phyloP scores from a whole-genome alignment of 2,113 vertebrate genomes.

The Phrynocephalus versicolor region DNA sequence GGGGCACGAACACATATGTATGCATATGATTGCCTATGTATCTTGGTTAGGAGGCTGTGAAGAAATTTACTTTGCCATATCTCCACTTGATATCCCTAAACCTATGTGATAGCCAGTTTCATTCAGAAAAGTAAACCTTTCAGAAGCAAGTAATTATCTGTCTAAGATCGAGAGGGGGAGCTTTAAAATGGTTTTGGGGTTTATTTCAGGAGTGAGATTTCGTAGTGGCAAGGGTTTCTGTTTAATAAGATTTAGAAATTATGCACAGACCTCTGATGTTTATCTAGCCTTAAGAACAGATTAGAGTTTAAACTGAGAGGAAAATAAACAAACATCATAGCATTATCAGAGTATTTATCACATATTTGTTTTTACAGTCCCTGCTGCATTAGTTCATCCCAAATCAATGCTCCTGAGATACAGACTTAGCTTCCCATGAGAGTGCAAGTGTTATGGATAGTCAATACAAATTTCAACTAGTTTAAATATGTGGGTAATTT shows the following conservation, averaged over 20 bases:
- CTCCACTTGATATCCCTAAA: neutral
- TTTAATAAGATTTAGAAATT: neutral
- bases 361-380: conserved; percentile 1
- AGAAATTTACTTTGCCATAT: neutral
- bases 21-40: no score
- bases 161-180: neutral
- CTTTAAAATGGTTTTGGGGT: neutral
- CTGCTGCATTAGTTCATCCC: neutral
- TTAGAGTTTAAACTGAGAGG: neutral
- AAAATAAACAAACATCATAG: conserved; percentile 7
- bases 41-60: no score
- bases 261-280: neutral
- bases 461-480: neutral
- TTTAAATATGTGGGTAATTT: neutral
- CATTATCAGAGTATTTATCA: neutral
- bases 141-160: neutral
- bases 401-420: neutral
- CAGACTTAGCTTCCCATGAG: neutral
- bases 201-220: neutral
- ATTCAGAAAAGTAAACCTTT: neutral
- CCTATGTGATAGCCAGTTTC: neutral
- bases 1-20: no score
- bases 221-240: neutral
- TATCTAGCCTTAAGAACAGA: conserved; percentile 10
- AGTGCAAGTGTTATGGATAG: neutral